Evolutionary conservation across 1,140 invertebrate species (phyloP).

Genomic region (Saccostrea echinata): DNA sequence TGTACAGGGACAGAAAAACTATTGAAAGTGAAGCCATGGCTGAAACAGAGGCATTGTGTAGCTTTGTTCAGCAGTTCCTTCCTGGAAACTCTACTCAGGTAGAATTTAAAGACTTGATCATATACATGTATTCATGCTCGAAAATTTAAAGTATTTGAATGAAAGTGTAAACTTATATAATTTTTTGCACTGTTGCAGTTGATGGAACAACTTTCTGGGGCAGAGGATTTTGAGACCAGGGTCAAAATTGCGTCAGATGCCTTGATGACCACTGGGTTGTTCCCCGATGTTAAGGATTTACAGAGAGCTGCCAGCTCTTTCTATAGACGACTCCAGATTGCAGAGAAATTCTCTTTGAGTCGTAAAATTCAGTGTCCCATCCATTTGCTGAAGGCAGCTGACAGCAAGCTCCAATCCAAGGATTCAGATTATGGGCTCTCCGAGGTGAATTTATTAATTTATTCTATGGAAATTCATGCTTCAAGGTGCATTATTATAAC

Average conservation of each 20-base stretch:
- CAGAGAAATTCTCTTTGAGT: constrained; percentile 61
- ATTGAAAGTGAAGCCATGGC: constrained; percentile 72
- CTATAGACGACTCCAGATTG: constrained; percentile 63
- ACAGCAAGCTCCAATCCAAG: constrained; percentile 50
- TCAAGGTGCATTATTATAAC: no score
- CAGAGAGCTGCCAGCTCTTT: constrained; percentile 61
- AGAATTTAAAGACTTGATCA: not conserved
- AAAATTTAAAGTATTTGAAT: no score
- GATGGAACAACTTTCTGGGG: constrained; percentile 50
- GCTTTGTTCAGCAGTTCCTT: constrained; percentile 90
- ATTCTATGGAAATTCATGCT: no score
- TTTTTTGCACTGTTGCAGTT: constrained; percentile 48
- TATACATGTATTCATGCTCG: not conserved
- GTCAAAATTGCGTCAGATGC: constrained; percentile 54
- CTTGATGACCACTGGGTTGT: constrained; percentile 61
- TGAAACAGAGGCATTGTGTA: constrained; percentile 88
- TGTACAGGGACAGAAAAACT: constrained; percentile 64
- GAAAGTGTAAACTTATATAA: no score
- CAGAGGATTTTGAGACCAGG: constrained; percentile 61
- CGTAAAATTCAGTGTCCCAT: constrained; percentile 55
- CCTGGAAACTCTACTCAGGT: constrained; percentile 76
- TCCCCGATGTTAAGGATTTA: constrained; percentile 58
- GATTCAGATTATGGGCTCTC: constrained; percentile 64
- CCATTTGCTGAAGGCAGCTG: constrained; percentile 57
- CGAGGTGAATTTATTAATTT: constrained; percentile 50